phyloP scores from a whole-genome alignment of 2,797 vertebrate genomes.

The Cottoperca gobio region DNA sequence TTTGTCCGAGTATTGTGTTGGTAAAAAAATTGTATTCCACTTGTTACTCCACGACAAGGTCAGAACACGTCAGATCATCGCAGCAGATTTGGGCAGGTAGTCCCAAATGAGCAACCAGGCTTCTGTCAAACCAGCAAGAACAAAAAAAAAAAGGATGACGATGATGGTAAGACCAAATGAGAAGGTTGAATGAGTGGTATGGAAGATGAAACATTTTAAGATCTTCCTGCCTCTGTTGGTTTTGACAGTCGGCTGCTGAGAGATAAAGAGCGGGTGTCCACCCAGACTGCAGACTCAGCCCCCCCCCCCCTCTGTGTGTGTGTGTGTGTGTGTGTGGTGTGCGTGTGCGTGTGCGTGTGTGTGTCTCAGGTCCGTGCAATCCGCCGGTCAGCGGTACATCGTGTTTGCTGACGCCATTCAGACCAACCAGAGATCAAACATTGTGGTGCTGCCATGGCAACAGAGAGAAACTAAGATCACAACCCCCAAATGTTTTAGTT shows the following conservation, averaged over 20 bases:
- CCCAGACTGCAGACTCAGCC: constrained; percentile 51
- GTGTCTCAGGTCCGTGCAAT: constrained; percentile 61
- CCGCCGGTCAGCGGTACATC: constrained; percentile 17
- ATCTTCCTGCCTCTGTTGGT: constrained; percentile 49
- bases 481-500: neutral
- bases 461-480: constrained; percentile 31
- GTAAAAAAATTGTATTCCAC: constrained; percentile 32
- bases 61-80: constrained; percentile 8
- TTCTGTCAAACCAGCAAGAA: constrained; percentile 46
- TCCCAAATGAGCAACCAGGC: neutral
- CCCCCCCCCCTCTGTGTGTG: constrained; percentile 7
- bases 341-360: constrained; percentile 16
- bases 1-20: constrained; percentile 36
- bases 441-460: constrained; percentile 50
- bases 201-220: constrained; percentile 25
- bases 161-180: constrained; percentile 35
- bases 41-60: constrained; percentile 12
- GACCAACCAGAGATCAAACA: constrained; percentile 53
- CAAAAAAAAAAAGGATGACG: neutral
- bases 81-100: constrained; percentile 22
- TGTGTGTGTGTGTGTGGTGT: constrained; percentile 7
- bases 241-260: constrained; percentile 58
- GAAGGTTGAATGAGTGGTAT: constrained; percentile 18
- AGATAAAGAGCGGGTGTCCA: constrained; percentile 36
- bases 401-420: constrained; percentile 52